A percentile compares a stretch with the other conserved stretches of the same genome.
Conservation (phyloP, 2,888 invertebrate species). For the Peribatodes rhomboidaria region DNA sequence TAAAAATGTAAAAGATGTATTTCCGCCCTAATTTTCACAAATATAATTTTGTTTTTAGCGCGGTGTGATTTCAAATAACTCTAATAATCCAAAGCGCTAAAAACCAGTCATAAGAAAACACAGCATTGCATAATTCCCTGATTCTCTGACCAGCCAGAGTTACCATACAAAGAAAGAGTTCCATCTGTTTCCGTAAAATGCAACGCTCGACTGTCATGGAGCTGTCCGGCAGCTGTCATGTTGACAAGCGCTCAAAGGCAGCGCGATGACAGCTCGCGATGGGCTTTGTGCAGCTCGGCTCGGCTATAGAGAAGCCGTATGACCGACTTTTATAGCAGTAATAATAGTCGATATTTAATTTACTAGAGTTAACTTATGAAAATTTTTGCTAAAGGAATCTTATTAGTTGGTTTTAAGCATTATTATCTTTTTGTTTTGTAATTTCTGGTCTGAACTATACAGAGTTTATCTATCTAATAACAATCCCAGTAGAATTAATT, state of each 20-base stretch:
- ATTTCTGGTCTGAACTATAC: too few species aligned
- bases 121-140: neutral
- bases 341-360: neutral
- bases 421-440: too few species aligned
- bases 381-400: neutral
- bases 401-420: too few species aligned
- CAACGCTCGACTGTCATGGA: constrained; percentile 10
- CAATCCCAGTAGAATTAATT: too few species aligned
- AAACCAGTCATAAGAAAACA: neutral
- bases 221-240: constrained; percentile 16
- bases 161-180: neutral
- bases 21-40: too few species aligned
- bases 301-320: neutral
- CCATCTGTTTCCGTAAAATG: constrained; percentile 4
- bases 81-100: neutral
- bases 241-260: constrained; percentile 29
- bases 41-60: too few species aligned
- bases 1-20: too few species aligned
- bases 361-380: neutral
- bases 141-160: neutral
- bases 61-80: too few species aligned
- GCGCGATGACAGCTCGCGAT: constrained; percentile 8
- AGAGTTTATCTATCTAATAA: too few species aligned
- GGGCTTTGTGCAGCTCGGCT: constrained; percentile 11
- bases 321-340: constrained; percentile 9